Percentiles rank a stretch among this genome's conserved stretches.
These are phyloP conservation scores for Nasonia giraulti DNA, from an alignment of 1,140 invertebrate genomes.

Conservation along the genomic window DNA sequence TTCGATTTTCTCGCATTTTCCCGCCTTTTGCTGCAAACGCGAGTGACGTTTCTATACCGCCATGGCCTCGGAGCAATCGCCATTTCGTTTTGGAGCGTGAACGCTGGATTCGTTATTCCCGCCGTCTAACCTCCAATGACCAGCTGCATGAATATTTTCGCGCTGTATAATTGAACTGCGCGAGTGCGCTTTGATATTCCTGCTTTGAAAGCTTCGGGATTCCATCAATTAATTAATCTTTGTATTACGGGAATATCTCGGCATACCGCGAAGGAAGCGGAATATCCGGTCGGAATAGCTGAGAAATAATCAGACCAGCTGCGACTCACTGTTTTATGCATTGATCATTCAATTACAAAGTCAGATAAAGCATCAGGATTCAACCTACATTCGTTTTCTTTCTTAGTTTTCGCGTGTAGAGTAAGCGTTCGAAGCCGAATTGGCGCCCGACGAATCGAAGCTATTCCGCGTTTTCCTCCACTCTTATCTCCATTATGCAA, in stretches of 20 bases:
- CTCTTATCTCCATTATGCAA: too few relatives aligned
- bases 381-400: conserved; percentile 4
- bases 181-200: background rate
- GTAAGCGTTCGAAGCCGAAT: background rate
- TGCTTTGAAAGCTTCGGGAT: background rate
- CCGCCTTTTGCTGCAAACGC: background rate
- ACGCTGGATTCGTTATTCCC: background rate
- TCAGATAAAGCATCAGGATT: conserved; percentile 22
- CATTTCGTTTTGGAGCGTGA: background rate
- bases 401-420: background rate
- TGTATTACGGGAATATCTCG: conserved; percentile 11
- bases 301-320: conserved; percentile 6
- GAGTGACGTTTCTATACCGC: conserved; percentile 1
- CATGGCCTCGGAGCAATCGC: background rate
- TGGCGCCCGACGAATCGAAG: too few relatives aligned
- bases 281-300: conserved; percentile 40
- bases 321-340: conserved; percentile 9
- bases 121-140: too few relatives aligned
- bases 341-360: conserved; percentile 12
- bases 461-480: too few relatives aligned
- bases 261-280: background rate
- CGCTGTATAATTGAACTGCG: background rate
- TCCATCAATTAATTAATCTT: conserved; percentile 30
- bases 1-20: conserved; percentile 1
- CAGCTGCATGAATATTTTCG: background rate